These are phyloP conservation scores for Altica lythri DNA, from an alignment of 2,888 invertebrate genomes.

Conservation along the genomic window DNA sequence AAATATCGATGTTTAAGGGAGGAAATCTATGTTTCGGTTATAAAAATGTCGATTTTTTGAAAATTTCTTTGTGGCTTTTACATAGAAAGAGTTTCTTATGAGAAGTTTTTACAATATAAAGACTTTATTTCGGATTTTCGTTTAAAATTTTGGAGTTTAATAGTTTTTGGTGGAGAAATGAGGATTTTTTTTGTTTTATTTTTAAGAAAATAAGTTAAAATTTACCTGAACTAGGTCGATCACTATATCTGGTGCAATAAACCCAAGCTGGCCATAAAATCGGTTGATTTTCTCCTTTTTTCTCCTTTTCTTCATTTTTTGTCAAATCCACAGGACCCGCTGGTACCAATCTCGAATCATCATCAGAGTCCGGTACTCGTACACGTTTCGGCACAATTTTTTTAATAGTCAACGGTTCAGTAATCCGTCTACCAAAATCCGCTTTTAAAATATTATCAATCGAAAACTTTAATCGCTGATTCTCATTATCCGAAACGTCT, in stretches of 20 bases:
- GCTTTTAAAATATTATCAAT: slow-evolving; percentile 86
- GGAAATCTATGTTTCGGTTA: too few relatives aligned
- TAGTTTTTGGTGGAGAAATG: too few relatives aligned
- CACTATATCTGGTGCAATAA: slow-evolving; percentile 93
- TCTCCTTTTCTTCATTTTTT: slow-evolving; percentile 50
- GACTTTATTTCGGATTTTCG: too few relatives aligned
- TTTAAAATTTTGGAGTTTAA: too few relatives aligned
- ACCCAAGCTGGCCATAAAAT: slow-evolving; percentile 96
- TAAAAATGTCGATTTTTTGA: too few relatives aligned
- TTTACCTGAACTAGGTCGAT: slow-evolving; percentile 78
- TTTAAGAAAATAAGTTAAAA: too few relatives aligned
- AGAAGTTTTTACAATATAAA: too few relatives aligned
- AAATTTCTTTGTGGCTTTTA: too few relatives aligned
- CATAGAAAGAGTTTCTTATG: too few relatives aligned
- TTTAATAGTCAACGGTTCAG: slow-evolving; percentile 69
- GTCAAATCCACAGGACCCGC: slow-evolving; percentile 55
- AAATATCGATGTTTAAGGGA: too few relatives aligned
- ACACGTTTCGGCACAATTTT: slow-evolving; percentile 55
- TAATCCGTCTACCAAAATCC: slow-evolving; percentile 77
- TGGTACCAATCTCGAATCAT: too few relatives aligned
- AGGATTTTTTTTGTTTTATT: too few relatives aligned
- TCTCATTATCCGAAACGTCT: slow-evolving; percentile 45
- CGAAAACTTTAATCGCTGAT: slow-evolving; percentile 73
- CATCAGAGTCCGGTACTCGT: slow-evolving; percentile 36
- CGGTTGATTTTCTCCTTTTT: slow-evolving; percentile 57